These are phyloP conservation scores for Terrapene triunguis DNA, from an alignment of 2,113 vertebrate genomes.

Conservation along the genomic window DNA sequence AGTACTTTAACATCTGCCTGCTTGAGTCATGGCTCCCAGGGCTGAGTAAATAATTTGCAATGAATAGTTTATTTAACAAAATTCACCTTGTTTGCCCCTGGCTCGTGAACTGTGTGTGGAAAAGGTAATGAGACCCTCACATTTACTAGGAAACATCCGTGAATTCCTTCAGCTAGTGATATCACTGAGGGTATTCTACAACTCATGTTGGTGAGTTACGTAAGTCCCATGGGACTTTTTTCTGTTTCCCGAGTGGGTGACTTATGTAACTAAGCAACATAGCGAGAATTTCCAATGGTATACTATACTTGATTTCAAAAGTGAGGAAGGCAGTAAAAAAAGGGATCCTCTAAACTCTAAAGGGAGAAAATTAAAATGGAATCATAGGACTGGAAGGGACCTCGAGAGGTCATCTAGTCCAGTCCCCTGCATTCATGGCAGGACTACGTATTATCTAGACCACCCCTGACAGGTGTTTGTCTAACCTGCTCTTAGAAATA, in stretches of 20 bases:
- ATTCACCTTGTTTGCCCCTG: rapidly evolving
- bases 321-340: not conserved
- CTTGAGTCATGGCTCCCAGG: not conserved
- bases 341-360: not conserved
- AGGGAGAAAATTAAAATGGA: not conserved
- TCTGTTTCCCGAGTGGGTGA: not conserved
- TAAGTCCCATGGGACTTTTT: not conserved
- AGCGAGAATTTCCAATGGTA: not conserved
- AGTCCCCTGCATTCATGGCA: too few relatives aligned
- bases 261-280: not conserved
- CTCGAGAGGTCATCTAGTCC: too few relatives aligned
- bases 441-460: too few relatives aligned
- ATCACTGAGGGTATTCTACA: not conserved
- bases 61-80: not conserved
- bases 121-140: not conserved
- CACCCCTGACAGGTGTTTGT: too few relatives aligned
- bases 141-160: not conserved
- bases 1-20: not conserved
- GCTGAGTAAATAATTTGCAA: not conserved
- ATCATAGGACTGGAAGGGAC: too few relatives aligned
- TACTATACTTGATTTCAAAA: not conserved
- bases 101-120: not conserved
- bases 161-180: not conserved
- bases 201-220: not conserved
- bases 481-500: too few relatives aligned